A percentile compares a stretch with the other conserved stretches of the same genome.
Conservation (phyloP, 2,888 invertebrate species). For the Drosophila incognita region DNA sequence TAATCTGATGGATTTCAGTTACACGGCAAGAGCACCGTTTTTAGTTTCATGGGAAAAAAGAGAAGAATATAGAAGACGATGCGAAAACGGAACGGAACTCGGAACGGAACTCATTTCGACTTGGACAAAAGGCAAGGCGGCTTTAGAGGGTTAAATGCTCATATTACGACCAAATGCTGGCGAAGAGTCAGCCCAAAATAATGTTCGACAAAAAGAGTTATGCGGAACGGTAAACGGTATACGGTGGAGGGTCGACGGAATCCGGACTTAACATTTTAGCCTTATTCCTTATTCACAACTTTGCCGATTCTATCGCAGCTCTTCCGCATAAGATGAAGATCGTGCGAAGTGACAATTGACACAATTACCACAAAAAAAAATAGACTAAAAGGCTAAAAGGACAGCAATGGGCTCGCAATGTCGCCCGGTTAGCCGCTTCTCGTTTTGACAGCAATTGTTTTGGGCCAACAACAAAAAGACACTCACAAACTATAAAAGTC, state of each 20-base stretch:
- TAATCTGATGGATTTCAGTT: conserved; percentile 73
- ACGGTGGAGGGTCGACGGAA: conserved; percentile 19
- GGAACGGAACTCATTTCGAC: conserved; percentile 34
- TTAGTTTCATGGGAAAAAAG: conserved; percentile 71
- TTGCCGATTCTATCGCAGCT: conserved; percentile 63
- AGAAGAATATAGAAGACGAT: conserved; percentile 17
- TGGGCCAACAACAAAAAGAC: conserved; percentile 53
- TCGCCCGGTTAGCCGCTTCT: conserved; percentile 37
- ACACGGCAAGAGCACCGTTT: conserved; percentile 47
- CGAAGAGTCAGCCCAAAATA: conserved; percentile 65
- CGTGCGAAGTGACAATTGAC: conserved; percentile 77
- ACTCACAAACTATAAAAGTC: conserved; percentile 15
- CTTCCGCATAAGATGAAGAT: conserved; percentile 57
- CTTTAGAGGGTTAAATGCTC: conserved; percentile 73
- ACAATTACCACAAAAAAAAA: conserved; percentile 59
- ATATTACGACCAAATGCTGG: conserved; percentile 67
- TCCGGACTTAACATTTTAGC: conserved; percentile 34
- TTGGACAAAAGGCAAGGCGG: conserved; percentile 46
- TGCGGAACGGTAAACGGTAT: conserved; percentile 48
- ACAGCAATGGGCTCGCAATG: conserved; percentile 22
- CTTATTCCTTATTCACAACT: conserved; percentile 17
- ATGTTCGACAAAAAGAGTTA: conserved; percentile 62
- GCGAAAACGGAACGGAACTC: conserved; percentile 29
- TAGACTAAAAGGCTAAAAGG: conserved; percentile 8
- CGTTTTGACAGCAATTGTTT: conserved; percentile 73